Conservation (phyloP, 2,888 invertebrate genomes). For the Stenodema calcarata region DNA sequence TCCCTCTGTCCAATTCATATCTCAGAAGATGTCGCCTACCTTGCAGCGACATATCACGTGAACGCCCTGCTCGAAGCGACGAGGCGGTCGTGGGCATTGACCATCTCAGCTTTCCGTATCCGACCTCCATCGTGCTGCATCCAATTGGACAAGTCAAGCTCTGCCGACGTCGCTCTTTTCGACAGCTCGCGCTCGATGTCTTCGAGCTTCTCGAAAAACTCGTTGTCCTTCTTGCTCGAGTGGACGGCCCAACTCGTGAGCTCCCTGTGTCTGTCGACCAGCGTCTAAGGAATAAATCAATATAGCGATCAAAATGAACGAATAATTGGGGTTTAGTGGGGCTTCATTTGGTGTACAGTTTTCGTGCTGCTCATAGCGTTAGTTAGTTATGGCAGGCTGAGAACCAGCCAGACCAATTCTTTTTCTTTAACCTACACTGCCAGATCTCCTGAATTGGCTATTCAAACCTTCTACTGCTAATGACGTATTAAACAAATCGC, state of each 20-base stretch:
- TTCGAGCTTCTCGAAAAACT: slow-evolving; percentile 35
- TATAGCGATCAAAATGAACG: too few relatives aligned
- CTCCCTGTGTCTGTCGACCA: slow-evolving; percentile 33
- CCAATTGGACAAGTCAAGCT: slow-evolving; percentile 29
- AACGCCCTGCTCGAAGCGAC: slow-evolving; percentile 3
- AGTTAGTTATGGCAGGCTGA: too few relatives aligned
- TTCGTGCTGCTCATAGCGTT: too few relatives aligned
- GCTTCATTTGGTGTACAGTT: too few relatives aligned
- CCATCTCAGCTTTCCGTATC: slow-evolving; percentile 33
- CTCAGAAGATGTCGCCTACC: neutral
- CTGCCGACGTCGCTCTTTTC: slow-evolving; percentile 8
- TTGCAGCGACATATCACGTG: neutral
- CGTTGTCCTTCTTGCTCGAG: slow-evolving; percentile 16
- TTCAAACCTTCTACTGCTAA: too few relatives aligned
- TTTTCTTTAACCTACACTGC: too few relatives aligned
- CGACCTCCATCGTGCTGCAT: slow-evolving; percentile 6
- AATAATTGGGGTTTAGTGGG: too few relatives aligned
- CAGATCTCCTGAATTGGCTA: too few relatives aligned
- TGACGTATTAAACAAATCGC: too few relatives aligned
- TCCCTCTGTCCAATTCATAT: too few relatives aligned
- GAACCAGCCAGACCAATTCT: too few relatives aligned
- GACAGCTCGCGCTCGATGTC: slow-evolving; percentile 38
- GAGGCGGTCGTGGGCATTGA: slow-evolving; percentile 29
- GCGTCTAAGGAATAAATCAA: neutral
- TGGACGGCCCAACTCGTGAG: slow-evolving; percentile 35